Evolutionary conservation across 2,797 vertebrate genomes (phyloP).

Genomic region (Picus viridis): DNA sequence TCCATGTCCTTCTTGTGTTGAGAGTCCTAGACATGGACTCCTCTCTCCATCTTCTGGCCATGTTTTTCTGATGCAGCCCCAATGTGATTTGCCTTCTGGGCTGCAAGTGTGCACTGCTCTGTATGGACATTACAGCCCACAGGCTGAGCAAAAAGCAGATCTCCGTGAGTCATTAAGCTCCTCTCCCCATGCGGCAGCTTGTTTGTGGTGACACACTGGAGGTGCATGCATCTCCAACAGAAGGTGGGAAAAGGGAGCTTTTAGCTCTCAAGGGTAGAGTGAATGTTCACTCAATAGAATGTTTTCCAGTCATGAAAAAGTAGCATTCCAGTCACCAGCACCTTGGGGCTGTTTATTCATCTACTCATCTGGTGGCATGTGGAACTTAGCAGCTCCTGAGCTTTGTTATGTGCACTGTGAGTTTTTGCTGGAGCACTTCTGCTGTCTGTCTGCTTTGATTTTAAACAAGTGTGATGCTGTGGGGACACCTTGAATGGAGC

Average conservation of each 20-base stretch:
- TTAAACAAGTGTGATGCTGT: background rate
- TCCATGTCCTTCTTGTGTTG: too few species aligned
- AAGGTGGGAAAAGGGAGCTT: slow-evolving; percentile 1
- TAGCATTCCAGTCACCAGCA: background rate
- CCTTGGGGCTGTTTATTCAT: background rate
- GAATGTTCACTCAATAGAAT: slow-evolving; percentile 28
- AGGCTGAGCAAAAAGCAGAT: background rate
- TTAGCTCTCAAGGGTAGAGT: background rate
- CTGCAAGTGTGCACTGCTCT: background rate
- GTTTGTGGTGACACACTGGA: rapidly evolving
- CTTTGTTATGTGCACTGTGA: background rate
- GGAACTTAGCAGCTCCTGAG: background rate
- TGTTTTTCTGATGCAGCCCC: too few species aligned
- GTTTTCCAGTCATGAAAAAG: background rate
- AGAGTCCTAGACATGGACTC: too few species aligned
- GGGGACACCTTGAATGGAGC: rapidly evolving
- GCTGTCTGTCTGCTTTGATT: background rate
- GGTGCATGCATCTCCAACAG: rapidly evolving
- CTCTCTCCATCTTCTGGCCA: too few species aligned
- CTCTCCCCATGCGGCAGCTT: background rate
- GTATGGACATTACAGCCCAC: background rate
- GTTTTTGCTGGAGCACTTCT: background rate
- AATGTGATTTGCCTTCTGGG: too few species aligned
- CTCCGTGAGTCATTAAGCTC: background rate
- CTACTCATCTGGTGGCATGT: background rate